Conservation (phyloP, 2,113 vertebrate species). For the Dendrocopos noguchii region DNA sequence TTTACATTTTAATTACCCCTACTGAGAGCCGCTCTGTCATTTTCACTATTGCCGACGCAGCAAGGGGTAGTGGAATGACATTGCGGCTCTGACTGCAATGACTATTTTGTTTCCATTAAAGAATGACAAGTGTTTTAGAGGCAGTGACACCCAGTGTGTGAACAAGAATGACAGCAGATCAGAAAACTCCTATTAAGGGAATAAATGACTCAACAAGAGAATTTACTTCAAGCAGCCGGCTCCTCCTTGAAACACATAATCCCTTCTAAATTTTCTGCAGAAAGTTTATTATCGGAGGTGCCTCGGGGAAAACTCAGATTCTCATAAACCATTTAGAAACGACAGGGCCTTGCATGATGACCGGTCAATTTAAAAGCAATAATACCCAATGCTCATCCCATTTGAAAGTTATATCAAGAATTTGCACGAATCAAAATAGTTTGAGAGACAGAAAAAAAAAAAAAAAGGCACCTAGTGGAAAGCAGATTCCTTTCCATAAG, state of each 20-base stretch:
- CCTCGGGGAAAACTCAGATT: constrained; percentile 64
- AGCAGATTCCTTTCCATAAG: background rate
- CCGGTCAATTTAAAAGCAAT: constrained; percentile 71
- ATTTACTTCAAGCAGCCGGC: constrained; percentile 65
- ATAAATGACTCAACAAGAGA: constrained; percentile 81
- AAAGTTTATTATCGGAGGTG: constrained; percentile 74
- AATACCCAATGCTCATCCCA: constrained; percentile 28
- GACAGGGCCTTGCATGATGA: constrained; percentile 44
- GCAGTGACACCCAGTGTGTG: constrained; percentile 82
- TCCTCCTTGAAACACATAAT: constrained; percentile 74
- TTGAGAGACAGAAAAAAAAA: background rate
- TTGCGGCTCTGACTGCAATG: constrained; percentile 82
- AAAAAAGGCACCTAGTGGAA: background rate
- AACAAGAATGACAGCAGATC: constrained; percentile 84
- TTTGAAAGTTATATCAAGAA: background rate
- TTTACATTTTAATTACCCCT: constrained; percentile 99
- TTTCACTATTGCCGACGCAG: constrained; percentile 86
- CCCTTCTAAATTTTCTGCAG: constrained; percentile 67
- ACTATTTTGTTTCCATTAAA: constrained; percentile 90
- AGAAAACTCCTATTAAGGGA: constrained; percentile 86
- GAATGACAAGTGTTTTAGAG: constrained; percentile 87
- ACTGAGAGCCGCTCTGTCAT: constrained; percentile 88
- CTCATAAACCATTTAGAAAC: constrained; percentile 69
- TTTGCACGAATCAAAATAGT: background rate
- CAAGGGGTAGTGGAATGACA: constrained; percentile 85